These are phyloP conservation scores for Mus spicilegus DNA, from an alignment of 2,113 vertebrate genomes.

Conservation along the genomic window DNA sequence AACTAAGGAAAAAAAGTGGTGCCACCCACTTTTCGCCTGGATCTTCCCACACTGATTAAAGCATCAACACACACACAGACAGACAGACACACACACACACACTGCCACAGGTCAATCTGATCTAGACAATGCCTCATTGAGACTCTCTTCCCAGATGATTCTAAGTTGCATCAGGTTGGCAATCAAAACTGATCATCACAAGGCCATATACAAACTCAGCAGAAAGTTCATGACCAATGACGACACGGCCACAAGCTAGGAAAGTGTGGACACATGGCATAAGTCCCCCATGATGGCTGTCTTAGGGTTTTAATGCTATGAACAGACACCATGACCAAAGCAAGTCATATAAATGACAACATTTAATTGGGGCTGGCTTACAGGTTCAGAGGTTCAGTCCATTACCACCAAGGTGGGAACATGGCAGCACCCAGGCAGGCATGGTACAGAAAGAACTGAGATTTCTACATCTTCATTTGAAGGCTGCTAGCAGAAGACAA, in stretches of 20 bases:
- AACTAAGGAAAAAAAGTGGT: not conserved
- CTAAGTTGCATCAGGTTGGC: not conserved
- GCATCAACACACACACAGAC: not conserved
- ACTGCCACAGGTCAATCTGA: not conserved
- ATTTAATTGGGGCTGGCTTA: no score
- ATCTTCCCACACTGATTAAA: not conserved
- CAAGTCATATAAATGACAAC: no score
- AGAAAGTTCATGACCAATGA: not conserved
- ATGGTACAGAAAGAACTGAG: no score
- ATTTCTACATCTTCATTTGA: no score
- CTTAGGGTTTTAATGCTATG: no score
- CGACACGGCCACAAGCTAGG: not conserved
- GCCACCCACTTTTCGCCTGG: no score
- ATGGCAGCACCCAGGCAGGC: no score
- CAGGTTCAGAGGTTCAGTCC: no score
- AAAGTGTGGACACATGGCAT: fast-evolving
- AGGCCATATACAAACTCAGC: not conserved
- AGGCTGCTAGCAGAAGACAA: no score
- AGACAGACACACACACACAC: not conserved
- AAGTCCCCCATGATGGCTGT: not conserved
- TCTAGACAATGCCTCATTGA: not conserved
- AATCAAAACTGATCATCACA: not conserved
- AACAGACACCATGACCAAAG: no score
- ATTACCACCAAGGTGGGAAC: no score
- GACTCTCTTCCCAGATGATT: not conserved